phyloP scores from a whole-genome alignment of 1,140 invertebrate genomes.

The Drosophila tani region DNA sequence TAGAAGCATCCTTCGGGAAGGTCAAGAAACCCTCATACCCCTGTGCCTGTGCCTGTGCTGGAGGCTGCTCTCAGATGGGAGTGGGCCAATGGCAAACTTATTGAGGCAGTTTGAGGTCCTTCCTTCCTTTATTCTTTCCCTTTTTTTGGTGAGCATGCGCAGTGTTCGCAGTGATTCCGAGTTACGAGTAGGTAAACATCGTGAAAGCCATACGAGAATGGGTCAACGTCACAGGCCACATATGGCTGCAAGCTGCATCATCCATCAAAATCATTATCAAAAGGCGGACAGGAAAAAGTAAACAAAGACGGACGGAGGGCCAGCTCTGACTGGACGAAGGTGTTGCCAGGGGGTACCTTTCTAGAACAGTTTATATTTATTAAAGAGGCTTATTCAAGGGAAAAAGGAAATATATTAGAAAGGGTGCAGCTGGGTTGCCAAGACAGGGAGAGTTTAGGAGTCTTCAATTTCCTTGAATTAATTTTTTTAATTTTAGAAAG shows the following conservation, averaged over 20 bases:
- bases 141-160: constrained; percentile 78
- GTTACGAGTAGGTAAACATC: constrained; percentile 43
- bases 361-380: not conserved
- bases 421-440: no score
- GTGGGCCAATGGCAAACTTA: constrained; percentile 65
- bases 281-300: constrained; percentile 27
- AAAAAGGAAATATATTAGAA: no score
- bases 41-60: no score
- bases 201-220: constrained; percentile 35
- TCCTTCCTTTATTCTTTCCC: not conserved
- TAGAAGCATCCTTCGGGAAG: constrained; percentile 27
- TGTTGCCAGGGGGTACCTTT: not conserved
- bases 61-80: not conserved
- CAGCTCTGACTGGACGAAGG: no score
- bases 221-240: constrained; percentile 48
- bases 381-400: no score
- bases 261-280: constrained; percentile 26
- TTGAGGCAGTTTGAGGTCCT: constrained; percentile 71
- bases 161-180: not conserved
- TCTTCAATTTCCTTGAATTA: no score
- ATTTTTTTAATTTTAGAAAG: no score
- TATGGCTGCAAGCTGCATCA: constrained; percentile 39
- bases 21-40: constrained; percentile 63
- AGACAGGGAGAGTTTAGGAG: no score
- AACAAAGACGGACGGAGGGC: constrained; percentile 22